Base-by-base conservation (phyloP, 2,797 vertebrate genomes). In the Leucoraja ocellata region DNA sequence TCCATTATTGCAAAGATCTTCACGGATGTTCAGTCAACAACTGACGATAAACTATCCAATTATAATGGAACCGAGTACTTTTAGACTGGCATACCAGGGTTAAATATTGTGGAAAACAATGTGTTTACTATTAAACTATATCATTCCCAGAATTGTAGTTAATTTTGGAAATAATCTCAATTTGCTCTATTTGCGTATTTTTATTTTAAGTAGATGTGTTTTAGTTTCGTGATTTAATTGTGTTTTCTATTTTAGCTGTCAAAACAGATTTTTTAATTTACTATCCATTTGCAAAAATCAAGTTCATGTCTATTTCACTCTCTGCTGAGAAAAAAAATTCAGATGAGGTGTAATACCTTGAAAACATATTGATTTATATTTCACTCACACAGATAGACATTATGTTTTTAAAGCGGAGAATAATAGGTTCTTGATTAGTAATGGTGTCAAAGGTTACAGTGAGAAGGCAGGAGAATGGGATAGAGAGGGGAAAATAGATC, bases 361-460 rank as follows among this genome's bases (percentile, higher is more conserved):
- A 88, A 32, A 88, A 32, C 65, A 16, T 65, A 65, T 88, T 65
- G 84, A 88, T 88, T 88, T 86, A 18, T 18, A 18, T 88, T 88
- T 88, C 84, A 88, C 84, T 32, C 58, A 83, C 54, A n/a, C 46
- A 2, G 1, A 46, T 46, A 4, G 46, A 46, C 4, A 46, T 46
- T 46, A 46, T 46, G 4, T 46, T 2, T 46, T 46, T 46, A 46
- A 46, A 46, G 46, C 4, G 4, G 46, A 46, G 2, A 46, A 46
- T 46, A 46, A 46, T 46, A 46, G 46, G 46, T 54, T 54, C 46
- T 54, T 54, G 46, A 54, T 54, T 54, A 54, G 46, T 54, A 54
- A 54, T 3, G 3, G 4, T 54, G 46, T 54, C 46, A 54, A 54
- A 54, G 46, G 5, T 54, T 54, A 5, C 46, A 3, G 46, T 2